phyloP scores from a whole-genome alignment of 2,113 vertebrate species.

The Brienomyrus brachyistius region DNA sequence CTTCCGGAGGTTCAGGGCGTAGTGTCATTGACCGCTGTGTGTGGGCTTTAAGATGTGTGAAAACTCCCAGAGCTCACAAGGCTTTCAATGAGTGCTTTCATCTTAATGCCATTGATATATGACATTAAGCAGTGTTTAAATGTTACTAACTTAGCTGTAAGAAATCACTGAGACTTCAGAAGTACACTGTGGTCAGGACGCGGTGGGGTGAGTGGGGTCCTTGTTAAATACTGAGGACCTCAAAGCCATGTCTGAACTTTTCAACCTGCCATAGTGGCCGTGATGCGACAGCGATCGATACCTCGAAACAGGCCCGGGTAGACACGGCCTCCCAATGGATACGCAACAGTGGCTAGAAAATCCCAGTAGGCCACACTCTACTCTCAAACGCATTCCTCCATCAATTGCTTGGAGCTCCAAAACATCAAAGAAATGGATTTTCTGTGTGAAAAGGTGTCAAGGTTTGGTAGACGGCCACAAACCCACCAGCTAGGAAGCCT shows the following conservation, averaged over 20 bases:
- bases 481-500: background rate
- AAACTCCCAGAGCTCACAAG: background rate
- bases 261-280: background rate
- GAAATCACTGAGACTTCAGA: background rate
- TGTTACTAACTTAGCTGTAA: background rate
- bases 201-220: background rate
- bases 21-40: background rate
- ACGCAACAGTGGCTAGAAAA: background rate
- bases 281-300: background rate
- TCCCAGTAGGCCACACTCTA: background rate
- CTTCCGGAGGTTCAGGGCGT: background rate
- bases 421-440: conserved; percentile 7
- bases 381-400: background rate
- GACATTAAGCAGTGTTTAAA: background rate
- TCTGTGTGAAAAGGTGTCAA: background rate
- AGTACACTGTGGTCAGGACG: background rate
- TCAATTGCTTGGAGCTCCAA: background rate
- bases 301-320: background rate
- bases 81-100: background rate
- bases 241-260: conserved; percentile 1
- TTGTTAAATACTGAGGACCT: background rate
- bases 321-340: background rate
- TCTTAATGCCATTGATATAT: background rate
- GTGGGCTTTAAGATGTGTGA: background rate
- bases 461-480: background rate